Evolutionary conservation across 2,888 invertebrate species (phyloP).

Genomic region (Ariolimax columbianus): DNA sequence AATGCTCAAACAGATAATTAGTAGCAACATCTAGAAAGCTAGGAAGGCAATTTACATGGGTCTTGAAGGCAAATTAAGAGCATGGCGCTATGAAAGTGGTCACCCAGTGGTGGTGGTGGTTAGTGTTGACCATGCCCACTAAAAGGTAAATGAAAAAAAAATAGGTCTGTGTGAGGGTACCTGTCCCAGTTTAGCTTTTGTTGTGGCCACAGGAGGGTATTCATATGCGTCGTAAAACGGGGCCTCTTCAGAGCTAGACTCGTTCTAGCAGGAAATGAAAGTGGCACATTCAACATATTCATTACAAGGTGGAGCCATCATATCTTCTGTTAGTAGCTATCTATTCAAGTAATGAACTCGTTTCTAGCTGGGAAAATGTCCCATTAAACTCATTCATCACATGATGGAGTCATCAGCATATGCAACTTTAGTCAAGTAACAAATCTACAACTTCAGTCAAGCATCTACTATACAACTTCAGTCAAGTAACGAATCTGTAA

Average conservation of each 20-base stretch:
- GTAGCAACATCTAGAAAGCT: background rate
- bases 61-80: background rate
- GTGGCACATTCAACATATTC: background rate
- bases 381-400: too few species aligned
- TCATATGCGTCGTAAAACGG: constrained; percentile 55
- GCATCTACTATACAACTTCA: too few species aligned
- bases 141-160: background rate
- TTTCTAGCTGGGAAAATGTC: too few species aligned
- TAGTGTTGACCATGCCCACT: constrained; percentile 19
- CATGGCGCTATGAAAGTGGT: background rate
- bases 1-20: background rate
- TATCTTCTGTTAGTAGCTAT: background rate
- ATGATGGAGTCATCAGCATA: too few species aligned
- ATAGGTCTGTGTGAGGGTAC: constrained; percentile 27
- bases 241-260: constrained; percentile 51
- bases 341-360: background rate
- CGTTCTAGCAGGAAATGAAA: constrained; percentile 42
- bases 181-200: constrained; percentile 59
- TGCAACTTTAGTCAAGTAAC: too few species aligned
- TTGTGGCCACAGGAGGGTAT: constrained; percentile 63
- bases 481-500: too few species aligned
- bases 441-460: too few species aligned
- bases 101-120: background rate
- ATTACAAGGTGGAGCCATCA: background rate
- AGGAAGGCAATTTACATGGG: background rate